phyloP scores from a whole-genome alignment of 2,113 vertebrate species.

The Aptenodytes forsteri region DNA sequence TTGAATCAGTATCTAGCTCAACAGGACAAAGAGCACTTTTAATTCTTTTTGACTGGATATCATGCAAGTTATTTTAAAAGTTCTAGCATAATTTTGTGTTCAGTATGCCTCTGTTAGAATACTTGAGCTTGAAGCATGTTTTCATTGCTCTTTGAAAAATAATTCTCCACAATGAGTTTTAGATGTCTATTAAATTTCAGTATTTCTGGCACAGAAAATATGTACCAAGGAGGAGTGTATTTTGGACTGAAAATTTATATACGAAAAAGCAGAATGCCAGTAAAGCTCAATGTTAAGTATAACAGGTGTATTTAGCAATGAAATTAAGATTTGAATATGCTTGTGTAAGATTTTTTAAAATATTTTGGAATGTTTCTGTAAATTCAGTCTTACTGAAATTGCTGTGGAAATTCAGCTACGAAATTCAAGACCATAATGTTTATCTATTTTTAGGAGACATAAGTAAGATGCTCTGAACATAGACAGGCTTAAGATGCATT shows the following conservation, averaged over 20 bases:
- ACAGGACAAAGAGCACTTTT: neutral
- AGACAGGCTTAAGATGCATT: neutral
- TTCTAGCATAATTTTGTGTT: neutral
- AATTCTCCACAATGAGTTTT: neutral
- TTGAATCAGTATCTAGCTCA: neutral
- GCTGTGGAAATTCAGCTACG: neutral
- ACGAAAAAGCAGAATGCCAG: neutral
- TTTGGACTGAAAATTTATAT: neutral
- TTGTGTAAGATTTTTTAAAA: neutral
- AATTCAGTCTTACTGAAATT: neutral
- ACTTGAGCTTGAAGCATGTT: neutral
- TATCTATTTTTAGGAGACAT: constrained; percentile 6
- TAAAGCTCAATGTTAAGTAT: neutral
- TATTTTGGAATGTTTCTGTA: neutral
- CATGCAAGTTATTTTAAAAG: neutral
- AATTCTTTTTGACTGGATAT: neutral
- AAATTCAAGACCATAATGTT: neutral
- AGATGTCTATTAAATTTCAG: neutral
- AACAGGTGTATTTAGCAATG: neutral
- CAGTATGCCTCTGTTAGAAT: neutral
- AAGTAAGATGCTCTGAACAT: constrained; percentile 51
- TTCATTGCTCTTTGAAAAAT: neutral
- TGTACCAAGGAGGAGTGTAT: neutral
- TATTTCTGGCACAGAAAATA: neutral
- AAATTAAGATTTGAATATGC: neutral